Percentiles rank a stretch among this genome's conserved stretches.
Evolutionary conservation across 2,113 vertebrate species (phyloP).

Genomic region (Peromyscus maniculatus): DNA sequence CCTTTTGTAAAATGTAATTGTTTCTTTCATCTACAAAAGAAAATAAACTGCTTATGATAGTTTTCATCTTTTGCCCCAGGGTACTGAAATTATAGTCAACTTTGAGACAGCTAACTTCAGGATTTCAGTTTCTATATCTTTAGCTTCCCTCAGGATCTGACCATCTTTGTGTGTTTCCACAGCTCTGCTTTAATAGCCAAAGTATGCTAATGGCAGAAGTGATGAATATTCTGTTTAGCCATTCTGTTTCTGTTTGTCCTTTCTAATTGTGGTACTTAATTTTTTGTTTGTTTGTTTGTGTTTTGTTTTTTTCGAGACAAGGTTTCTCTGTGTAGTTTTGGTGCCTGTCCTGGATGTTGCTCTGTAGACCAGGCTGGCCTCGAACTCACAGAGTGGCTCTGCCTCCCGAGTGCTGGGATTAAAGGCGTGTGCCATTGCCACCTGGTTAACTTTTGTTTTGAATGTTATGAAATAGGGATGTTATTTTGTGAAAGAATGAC

Average conservation of each 20-base stretch:
- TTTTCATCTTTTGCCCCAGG: constrained; percentile 21
- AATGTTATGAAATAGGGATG: not conserved
- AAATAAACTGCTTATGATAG: not conserved
- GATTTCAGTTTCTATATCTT: not conserved
- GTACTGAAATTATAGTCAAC: not conserved
- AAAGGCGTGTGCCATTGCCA: too few relatives aligned
- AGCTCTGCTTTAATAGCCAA: not conserved
- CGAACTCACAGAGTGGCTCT: too few relatives aligned
- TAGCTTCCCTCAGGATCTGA: not conserved
- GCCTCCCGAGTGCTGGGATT: too few relatives aligned
- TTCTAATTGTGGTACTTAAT: not conserved
- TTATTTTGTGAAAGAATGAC: not conserved
- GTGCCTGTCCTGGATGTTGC: too few relatives aligned
- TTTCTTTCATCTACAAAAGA: constrained; percentile 5
- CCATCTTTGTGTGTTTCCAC: not conserved
- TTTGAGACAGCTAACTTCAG: not conserved
- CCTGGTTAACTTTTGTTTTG: not conserved
- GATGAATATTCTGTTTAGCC: not conserved
- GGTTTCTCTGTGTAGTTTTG: too few relatives aligned
- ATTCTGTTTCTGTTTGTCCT: not conserved
- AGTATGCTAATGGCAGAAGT: not conserved
- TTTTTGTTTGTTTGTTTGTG: too few relatives aligned
- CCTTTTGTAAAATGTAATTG: constrained; percentile 30
- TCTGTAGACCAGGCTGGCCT: too few relatives aligned
- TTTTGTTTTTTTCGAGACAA: too few relatives aligned